Evolutionary conservation across 2,888 invertebrate genomes (phyloP), one percentile per base, ranked within the genome.

Genomic region (Acanthococcus lagerstroemiae): DNA sequence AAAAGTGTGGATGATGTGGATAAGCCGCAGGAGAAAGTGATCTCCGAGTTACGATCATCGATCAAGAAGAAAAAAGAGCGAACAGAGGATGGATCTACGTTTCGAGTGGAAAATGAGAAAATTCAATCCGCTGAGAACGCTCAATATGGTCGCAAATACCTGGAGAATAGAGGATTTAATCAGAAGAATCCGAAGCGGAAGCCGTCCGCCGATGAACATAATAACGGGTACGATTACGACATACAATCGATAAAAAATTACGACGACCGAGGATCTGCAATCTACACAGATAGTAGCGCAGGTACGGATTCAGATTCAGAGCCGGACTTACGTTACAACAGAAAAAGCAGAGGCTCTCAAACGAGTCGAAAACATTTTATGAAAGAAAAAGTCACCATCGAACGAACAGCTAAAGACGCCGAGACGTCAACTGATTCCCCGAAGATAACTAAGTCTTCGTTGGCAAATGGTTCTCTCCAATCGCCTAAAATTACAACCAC

Each of bases 41-140:
- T 69, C 30, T 65, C 67, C 5, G 69, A 69, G 44, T 44, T 69
- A n/a, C 24, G 67, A 44, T 69, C 69, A 9, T 69, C 69, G 21
- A 66, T 69, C 4, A 69, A 68, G 55, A 68, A 66, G 22, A 68
- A 68, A 52, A 65, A 65, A 52, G 60, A 56, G 22, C 52, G 22
- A 4, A 58, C 37, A 12, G 68, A 65, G 7, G 54, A 56, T 44
- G 9, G 61, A 60, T n/a, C 21, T 12, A 45, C 15, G 22, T 26
- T 45, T 30, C 55, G 30, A 48, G 22, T 44, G 19, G 56, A 55
- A 48, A 54, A 61, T 12, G 63, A 67, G 15, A 46, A 56, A 15
- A 50, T 17, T 3, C 37, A 66, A 21, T 52, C 56, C 58, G 22
- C 1, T 6, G 56, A 44, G 3, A 27, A 17, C n/a, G 26, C 6